These are phyloP conservation scores for Netelia virgata DNA, from an alignment of 2,888 invertebrate genomes.

Conservation along the genomic window DNA sequence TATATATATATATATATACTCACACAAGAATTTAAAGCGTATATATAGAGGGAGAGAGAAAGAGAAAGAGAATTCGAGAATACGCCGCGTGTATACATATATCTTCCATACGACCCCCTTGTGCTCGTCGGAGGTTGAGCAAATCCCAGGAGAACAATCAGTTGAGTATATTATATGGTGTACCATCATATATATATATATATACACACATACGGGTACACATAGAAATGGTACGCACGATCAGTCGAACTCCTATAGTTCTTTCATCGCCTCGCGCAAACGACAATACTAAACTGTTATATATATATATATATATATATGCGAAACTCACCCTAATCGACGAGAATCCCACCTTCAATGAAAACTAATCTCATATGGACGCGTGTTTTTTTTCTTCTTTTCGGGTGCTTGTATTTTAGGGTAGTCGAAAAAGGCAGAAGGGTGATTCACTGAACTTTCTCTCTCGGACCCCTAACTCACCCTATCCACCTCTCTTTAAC, in stretches of 20 bases:
- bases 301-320: neutral
- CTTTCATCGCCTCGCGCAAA: constrained; percentile 25
- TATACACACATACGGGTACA: constrained; percentile 6
- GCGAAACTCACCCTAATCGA: constrained; percentile 57
- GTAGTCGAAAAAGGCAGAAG: constrained; percentile 30
- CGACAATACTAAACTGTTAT: constrained; percentile 38
- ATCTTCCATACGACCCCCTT: constrained; percentile 70
- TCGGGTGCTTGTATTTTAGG: constrained; percentile 7
- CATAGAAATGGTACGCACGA: constrained; percentile 12
- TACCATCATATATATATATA: constrained; percentile 31
- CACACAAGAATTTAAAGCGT: constrained; percentile 76
- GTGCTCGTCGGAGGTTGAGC: constrained; percentile 70
- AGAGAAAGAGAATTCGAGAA: no score
- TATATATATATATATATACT: constrained; percentile 2
- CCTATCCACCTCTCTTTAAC: constrained; percentile 13
- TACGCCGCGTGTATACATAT: no score
- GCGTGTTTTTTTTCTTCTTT: constrained; percentile 69
- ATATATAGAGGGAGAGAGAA: neutral
- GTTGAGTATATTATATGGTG: constrained; percentile 64
- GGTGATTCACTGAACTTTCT: constrained; percentile 14
- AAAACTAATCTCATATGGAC: constrained; percentile 80
- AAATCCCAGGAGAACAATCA: constrained; percentile 79
- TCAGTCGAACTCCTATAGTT: constrained; percentile 65
- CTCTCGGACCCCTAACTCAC: neutral
- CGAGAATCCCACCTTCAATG: constrained; percentile 76